These are phyloP conservation scores for Triplophysa bombifrons DNA, from an alignment of 2,797 vertebrate species.

Conservation along the genomic window DNA sequence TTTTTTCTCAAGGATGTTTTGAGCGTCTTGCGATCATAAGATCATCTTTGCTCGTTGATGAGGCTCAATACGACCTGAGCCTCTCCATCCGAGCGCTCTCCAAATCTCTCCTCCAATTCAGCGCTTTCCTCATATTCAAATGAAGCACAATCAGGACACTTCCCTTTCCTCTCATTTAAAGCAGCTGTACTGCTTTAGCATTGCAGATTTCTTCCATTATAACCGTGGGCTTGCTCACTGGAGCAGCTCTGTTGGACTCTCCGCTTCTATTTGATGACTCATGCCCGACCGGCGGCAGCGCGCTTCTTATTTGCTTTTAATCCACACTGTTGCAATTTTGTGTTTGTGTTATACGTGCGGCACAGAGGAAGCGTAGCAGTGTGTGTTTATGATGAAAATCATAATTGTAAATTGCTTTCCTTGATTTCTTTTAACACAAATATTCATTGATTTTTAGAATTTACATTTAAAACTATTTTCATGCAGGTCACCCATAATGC, in stretches of 20 bases:
- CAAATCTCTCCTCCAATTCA: neutral
- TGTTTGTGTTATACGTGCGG: neutral
- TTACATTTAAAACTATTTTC: neutral
- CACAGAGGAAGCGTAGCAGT: neutral
- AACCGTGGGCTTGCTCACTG: neutral
- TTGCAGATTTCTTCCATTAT: slow-evolving; percentile 19
- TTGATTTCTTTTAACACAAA: neutral
- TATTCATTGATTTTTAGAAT: neutral
- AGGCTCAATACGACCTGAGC: neutral
- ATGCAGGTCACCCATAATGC: neutral
- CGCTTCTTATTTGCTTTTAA: slow-evolving; percentile 3
- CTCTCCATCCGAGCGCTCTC: neutral
- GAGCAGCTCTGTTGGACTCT: slow-evolving; percentile 4
- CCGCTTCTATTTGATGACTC: slow-evolving; percentile 16
- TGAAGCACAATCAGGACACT: slow-evolving; percentile 1
- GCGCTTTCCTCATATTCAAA: slow-evolving; percentile 1
- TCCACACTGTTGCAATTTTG: neutral
- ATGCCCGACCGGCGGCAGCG: neutral
- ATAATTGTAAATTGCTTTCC: neutral
- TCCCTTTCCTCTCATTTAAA: neutral
- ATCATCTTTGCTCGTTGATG: neutral
- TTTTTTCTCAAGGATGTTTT: neutral
- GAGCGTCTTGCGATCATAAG: neutral
- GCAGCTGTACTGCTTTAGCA: neutral
- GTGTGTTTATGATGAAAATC: neutral